A percentile compares a stretch with the other conserved stretches of the same genome.
phyloP scores from a whole-genome alignment of 2,113 vertebrate species.

The Myotis davidii region DNA sequence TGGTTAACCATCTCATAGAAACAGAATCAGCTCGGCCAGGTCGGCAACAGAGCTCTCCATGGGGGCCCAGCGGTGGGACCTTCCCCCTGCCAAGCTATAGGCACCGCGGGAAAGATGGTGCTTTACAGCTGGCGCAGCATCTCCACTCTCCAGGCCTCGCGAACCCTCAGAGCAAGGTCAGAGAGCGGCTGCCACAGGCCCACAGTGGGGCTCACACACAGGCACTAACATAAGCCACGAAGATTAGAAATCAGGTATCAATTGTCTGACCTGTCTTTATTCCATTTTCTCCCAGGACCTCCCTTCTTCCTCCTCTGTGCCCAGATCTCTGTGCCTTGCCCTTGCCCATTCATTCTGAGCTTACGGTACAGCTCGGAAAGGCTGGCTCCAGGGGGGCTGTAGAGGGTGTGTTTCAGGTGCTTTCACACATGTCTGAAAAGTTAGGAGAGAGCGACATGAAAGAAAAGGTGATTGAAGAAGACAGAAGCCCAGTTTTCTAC shows the following conservation, averaged over 20 bases:
- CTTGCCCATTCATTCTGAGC: not conserved
- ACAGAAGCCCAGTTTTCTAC: not conserved
- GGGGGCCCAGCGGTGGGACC: not conserved
- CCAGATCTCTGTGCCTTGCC: not conserved
- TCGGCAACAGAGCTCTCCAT: not conserved
- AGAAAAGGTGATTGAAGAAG: not conserved
- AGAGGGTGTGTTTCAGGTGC: not conserved
- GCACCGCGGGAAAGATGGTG: rapidly evolving
- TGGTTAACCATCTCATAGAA: not conserved
- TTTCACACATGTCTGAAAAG: not conserved
- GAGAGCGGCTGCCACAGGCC: not conserved
- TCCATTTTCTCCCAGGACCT: not conserved
- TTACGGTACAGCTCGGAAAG: not conserved
- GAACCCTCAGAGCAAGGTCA: not conserved
- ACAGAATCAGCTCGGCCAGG: not conserved
- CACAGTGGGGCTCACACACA: not conserved
- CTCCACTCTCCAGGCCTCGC: not conserved
- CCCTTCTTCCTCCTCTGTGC: not conserved
- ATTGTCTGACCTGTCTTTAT: not conserved
- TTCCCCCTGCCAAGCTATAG: not conserved
- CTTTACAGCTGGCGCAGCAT: not conserved
- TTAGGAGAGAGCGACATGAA: not conserved
- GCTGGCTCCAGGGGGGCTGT: not conserved
- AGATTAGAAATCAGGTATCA: not conserved
- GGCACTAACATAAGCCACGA: not conserved